Conservation (phyloP, 2,888 invertebrate genomes). For the Dascillus cervinus region DNA sequence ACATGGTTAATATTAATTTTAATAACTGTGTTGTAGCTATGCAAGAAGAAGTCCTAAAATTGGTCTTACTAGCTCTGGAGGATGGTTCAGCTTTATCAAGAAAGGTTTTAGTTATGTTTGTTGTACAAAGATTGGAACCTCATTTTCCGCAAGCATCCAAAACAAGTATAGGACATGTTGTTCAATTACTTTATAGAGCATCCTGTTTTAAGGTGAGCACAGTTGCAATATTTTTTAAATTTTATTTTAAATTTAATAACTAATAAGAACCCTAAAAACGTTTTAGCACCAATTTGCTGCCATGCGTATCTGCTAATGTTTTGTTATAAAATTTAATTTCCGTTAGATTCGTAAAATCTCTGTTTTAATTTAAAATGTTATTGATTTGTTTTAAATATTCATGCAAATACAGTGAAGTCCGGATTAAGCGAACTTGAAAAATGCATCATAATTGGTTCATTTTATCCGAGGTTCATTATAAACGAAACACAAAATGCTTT, state of each 20-base stretch:
- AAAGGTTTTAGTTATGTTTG: conserved; percentile 96
- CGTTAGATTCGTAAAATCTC: too few species aligned
- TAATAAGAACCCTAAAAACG: too few species aligned
- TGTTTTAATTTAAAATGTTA: too few species aligned
- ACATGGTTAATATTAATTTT: conserved; percentile 1
- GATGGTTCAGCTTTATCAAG: conserved; percentile 91
- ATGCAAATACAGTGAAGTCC: too few species aligned
- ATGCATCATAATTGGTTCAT: too few species aligned
- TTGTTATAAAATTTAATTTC: too few species aligned
- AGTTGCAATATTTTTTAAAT: conserved; percentile 1
- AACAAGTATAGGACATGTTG: conserved; percentile 98
- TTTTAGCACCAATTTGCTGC: too few species aligned
- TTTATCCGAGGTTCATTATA: too few species aligned
- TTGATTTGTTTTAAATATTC: too few species aligned
- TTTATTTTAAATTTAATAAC: conserved; percentile 1
- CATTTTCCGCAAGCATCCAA: conserved; percentile 96
- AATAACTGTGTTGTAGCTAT: conserved; percentile 54
- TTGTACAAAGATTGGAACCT: conserved; percentile 91
- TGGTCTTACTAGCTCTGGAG: conserved; percentile 88
- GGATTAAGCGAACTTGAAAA: too few species aligned
- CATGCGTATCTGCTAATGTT: too few species aligned
- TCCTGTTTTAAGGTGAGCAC: conserved; percentile 90
- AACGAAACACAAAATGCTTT: too few species aligned
- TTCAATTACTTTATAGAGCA: conserved; percentile 93
- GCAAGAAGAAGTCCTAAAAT: conserved; percentile 96